These are phyloP conservation scores for Platerodrilus igneus DNA, from an alignment of 2,888 invertebrate species.

Conservation along the genomic window DNA sequence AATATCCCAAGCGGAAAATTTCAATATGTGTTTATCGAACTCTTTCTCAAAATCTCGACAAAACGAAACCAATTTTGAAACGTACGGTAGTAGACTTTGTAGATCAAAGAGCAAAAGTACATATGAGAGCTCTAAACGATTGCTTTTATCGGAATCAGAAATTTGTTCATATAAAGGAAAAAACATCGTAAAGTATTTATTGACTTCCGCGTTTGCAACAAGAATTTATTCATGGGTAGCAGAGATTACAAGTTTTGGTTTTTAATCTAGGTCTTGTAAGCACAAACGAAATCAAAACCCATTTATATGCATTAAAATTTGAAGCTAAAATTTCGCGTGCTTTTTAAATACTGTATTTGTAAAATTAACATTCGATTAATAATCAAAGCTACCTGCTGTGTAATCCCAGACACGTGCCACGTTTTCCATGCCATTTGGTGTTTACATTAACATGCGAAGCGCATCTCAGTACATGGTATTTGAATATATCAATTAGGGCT, in stretches of 20 bases:
- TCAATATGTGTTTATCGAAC: slow-evolving; percentile 36
- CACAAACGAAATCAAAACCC: too few relatives aligned
- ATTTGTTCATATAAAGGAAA: slow-evolving; percentile 29
- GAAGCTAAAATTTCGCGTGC: neutral
- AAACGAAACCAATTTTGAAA: slow-evolving; percentile 32
- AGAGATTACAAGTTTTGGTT: too few relatives aligned
- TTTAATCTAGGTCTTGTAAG: too few relatives aligned
- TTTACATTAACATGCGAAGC: slow-evolving; percentile 31
- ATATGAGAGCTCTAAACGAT: slow-evolving; percentile 22
- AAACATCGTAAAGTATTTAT: slow-evolving; percentile 28
- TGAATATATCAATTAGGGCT: slow-evolving; percentile 35
- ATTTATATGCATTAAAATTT: neutral
- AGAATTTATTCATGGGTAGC: too few relatives aligned
- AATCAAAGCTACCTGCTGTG: slow-evolving; percentile 26
- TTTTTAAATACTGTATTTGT: slow-evolving; percentile 21
- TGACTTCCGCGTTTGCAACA: slow-evolving; percentile 12
- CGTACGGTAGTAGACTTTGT: slow-evolving; percentile 29
- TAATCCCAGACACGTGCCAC: slow-evolving; percentile 28
- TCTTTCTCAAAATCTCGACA: slow-evolving; percentile 29
- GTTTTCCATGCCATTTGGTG: slow-evolving; percentile 31
- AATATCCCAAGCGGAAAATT: slow-evolving; percentile 26
- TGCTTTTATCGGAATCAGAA: slow-evolving; percentile 27
- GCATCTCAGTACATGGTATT: slow-evolving; percentile 32
- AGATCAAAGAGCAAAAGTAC: slow-evolving; percentile 28
- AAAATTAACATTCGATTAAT: slow-evolving; percentile 23